These are phyloP conservation scores for Narcine bancroftii DNA, from an alignment of 2,113 vertebrate species.

Conservation along the genomic window DNA sequence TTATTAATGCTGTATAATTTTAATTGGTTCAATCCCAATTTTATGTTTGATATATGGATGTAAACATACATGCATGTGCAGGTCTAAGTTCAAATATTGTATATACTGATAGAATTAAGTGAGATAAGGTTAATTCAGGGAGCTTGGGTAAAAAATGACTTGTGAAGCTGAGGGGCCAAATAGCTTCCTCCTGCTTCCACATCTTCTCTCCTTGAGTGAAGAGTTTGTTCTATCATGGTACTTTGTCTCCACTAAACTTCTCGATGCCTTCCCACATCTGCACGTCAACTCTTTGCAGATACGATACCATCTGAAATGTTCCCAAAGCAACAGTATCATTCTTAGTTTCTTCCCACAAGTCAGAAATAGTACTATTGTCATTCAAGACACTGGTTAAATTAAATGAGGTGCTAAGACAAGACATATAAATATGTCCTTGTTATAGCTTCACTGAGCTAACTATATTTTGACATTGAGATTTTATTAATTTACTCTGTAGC, in stretches of 20 bases:
- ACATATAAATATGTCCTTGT: background rate
- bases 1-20: background rate
- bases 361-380: background rate
- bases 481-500: background rate
- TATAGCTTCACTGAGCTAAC: background rate
- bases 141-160: no score
- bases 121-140: background rate
- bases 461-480: background rate
- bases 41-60: slow-evolving; percentile 7
- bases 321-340: background rate
- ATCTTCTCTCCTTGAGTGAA: background rate
- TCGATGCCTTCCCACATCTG: background rate
- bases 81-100: background rate
- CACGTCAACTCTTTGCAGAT: background rate
- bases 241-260: background rate
- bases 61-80: background rate
- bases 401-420: background rate
- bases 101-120: background rate
- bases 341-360: background rate
- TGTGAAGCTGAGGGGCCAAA: no score
- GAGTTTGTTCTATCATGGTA: background rate
- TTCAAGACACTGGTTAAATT: background rate
- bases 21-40: slow-evolving; percentile 7
- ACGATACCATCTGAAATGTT: background rate
- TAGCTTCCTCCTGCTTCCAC: no score